phyloP scores from a whole-genome alignment of 2,888 invertebrate genomes.

The Mechanitis mazaeus region DNA sequence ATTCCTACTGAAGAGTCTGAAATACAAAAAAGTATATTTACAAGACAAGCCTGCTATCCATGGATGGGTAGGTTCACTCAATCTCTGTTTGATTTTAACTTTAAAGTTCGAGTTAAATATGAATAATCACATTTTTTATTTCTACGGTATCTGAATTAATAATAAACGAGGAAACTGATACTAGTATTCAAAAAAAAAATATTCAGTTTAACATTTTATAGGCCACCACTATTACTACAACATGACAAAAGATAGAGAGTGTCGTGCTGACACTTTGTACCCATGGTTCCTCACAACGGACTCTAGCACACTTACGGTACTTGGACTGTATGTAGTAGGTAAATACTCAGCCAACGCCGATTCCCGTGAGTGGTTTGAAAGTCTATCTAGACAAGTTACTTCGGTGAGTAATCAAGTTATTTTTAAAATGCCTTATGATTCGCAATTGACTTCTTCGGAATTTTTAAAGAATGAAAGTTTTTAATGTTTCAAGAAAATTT shows the following conservation, averaged over 20 bases:
- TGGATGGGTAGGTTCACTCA: conserved; percentile 51
- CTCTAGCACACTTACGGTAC: conserved; percentile 36
- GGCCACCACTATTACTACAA: conserved; percentile 51
- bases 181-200: too few species aligned
- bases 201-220: conserved; percentile 21
- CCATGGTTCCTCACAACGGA: conserved; percentile 46
- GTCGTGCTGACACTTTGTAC: conserved; percentile 33
- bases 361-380: conserved; percentile 40
- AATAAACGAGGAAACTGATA: too few species aligned
- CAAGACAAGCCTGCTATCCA: conserved; percentile 51
- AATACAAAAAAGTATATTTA: conserved; percentile 37
- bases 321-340: conserved; percentile 37
- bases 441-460: too few species aligned
- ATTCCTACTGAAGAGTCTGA: conserved; percentile 30
- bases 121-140: too few species aligned
- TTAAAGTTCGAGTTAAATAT: too few species aligned
- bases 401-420: conserved; percentile 27
- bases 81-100: neutral
- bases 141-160: too few species aligned
- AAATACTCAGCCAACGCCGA: conserved; percentile 24
- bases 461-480: too few species aligned
- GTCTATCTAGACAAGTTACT: conserved; percentile 30
- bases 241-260: conserved; percentile 35
- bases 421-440: too few species aligned
- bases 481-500: too few species aligned